phyloP scores from a whole-genome alignment of 2,113 vertebrate genomes.

The Calypte anna region DNA sequence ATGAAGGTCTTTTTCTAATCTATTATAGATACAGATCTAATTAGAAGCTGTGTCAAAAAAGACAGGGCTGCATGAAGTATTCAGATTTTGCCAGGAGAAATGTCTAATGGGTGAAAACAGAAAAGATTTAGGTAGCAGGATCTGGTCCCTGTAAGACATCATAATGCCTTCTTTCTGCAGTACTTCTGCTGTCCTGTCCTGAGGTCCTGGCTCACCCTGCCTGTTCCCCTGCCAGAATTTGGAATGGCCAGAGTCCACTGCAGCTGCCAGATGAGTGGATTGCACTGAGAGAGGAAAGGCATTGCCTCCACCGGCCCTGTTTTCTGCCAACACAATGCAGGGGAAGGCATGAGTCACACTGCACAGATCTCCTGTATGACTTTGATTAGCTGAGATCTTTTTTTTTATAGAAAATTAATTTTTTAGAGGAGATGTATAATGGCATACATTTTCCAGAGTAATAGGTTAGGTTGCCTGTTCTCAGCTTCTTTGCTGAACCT shows the following conservation, averaged over 20 bases:
- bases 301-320: background rate
- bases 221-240: background rate
- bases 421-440: background rate
- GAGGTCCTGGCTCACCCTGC: background rate
- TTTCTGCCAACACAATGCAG: slow-evolving; percentile 18
- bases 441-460: background rate
- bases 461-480: background rate
- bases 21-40: background rate
- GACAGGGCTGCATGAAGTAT: background rate
- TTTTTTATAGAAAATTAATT: background rate
- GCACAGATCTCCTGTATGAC: background rate
- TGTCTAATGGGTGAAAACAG: background rate
- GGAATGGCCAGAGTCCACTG: background rate
- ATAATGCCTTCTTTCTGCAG: background rate
- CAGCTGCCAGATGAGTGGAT: slow-evolving; percentile 37
- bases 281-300: background rate
- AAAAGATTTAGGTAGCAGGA: background rate
- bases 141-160: background rate
- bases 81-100: background rate
- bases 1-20: background rate
- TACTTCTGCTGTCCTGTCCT: background rate
- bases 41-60: background rate
- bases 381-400: background rate
- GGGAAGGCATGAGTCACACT: slow-evolving; percentile 8
- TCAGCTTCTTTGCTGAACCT: background rate